Conservation (phyloP, 2,797 vertebrate species). For the Pangasius mekongensis region DNA sequence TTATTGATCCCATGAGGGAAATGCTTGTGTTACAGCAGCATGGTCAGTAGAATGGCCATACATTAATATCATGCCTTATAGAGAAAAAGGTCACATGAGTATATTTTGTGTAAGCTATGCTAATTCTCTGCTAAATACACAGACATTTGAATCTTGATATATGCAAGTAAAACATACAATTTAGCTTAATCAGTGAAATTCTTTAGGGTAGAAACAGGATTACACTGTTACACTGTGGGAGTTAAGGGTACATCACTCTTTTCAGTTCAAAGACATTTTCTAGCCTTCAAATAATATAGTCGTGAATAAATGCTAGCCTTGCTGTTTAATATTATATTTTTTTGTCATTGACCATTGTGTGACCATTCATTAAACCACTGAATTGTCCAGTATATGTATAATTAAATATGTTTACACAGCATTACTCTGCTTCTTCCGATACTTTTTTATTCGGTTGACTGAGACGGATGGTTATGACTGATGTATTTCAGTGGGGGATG, state of each 20-base stretch:
- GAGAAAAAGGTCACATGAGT: conserved; percentile 40
- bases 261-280: neutral
- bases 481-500: neutral
- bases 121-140: conserved; percentile 42
- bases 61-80: conserved; percentile 24
- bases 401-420: neutral
- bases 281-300: neutral
- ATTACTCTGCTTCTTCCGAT: neutral
- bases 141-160: neutral
- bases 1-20: too few relatives aligned
- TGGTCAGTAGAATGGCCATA: neutral
- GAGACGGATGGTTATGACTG: neutral
- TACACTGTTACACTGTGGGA: neutral
- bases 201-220: neutral
- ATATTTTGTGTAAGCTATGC: conserved; percentile 22
- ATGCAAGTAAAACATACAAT: neutral
- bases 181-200: neutral
- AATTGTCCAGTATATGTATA: neutral
- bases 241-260: neutral
- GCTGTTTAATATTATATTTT: neutral
- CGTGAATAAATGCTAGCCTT: neutral
- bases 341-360: neutral
- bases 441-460: neutral
- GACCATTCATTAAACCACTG: neutral
- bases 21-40: too few relatives aligned